phyloP scores from a whole-genome alignment of 2,113 vertebrate species.

The Syngnathus scovelli region DNA sequence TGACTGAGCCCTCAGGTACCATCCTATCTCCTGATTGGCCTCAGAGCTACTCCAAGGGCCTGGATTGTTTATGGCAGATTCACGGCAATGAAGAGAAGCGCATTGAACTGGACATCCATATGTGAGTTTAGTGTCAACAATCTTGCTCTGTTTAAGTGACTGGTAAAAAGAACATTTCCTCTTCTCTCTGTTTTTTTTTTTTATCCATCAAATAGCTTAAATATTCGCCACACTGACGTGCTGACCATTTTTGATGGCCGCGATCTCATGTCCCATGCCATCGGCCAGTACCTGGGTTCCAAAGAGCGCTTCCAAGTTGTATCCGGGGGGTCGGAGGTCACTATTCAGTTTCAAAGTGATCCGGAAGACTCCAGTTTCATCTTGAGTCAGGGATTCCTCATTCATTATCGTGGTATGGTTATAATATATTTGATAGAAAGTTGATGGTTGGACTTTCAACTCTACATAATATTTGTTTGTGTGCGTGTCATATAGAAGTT shows the following conservation, averaged over 20 bases:
- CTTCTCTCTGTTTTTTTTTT: background rate
- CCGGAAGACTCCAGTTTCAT: slow-evolving; percentile 79
- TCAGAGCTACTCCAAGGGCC: slow-evolving; percentile 84
- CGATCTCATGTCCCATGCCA: slow-evolving; percentile 79
- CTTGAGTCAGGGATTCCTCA: slow-evolving; percentile 84
- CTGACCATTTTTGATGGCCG: slow-evolving; percentile 83
- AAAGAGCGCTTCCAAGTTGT: slow-evolving; percentile 81
- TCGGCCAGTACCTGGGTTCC: slow-evolving; percentile 84
- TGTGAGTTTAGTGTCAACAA: slow-evolving; percentile 65
- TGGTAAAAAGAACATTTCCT: background rate
- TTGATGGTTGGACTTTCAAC: background rate
- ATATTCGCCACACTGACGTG: slow-evolving; percentile 84
- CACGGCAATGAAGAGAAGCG: slow-evolving; percentile 85
- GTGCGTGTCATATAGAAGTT: slow-evolving; percentile 72
- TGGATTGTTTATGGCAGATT: slow-evolving; percentile 87
- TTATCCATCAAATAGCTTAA: slow-evolving; percentile 70
- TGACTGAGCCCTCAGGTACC: slow-evolving; percentile 78
- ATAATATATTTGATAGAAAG: background rate
- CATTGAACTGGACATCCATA: slow-evolving; percentile 84
- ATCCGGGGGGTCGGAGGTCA: slow-evolving; percentile 83
- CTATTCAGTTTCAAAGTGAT: slow-evolving; percentile 88
- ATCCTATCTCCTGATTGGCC: slow-evolving; percentile 91
- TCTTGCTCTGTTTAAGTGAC: background rate
- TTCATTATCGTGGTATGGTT: slow-evolving; percentile 80
- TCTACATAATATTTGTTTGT: background rate